phyloP scores from a whole-genome alignment of 1,140 invertebrate species.

The Dendrolimus kikuchii region DNA sequence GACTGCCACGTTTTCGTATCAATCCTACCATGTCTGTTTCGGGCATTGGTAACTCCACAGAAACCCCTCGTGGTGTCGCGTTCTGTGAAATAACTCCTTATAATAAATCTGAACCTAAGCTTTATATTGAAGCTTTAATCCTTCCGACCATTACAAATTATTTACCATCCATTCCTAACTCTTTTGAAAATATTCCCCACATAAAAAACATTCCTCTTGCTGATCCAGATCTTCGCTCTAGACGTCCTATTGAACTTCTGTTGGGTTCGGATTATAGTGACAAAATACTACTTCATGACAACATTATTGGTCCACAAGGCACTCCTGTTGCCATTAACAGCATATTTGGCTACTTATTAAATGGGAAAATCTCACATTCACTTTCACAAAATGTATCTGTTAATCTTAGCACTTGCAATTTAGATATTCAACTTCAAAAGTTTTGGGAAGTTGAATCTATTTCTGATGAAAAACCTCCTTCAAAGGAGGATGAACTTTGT shows the following conservation, averaged over 20 bases:
- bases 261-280: slow-evolving; percentile 5
- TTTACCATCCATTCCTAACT: too few relatives aligned
- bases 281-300: slow-evolving; percentile 3
- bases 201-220: too few relatives aligned
- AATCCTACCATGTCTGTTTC: neutral
- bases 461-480: slow-evolving; percentile 1
- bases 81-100: neutral
- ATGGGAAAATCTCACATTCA: slow-evolving; percentile 2
- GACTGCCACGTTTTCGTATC: neutral
- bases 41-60: neutral
- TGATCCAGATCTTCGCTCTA: slow-evolving; percentile 5
- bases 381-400: neutral
- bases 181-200: too few relatives aligned
- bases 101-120: neutral
- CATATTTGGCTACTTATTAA: slow-evolving; percentile 6
- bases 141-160: neutral
- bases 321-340: slow-evolving; percentile 7
- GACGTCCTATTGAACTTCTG: slow-evolving; percentile 7
- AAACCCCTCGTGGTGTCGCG: neutral
- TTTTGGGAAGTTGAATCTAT: slow-evolving; percentile 11
- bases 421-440: slow-evolving; percentile 3
- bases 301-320: slow-evolving; percentile 3
- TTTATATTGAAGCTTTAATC: neutral
- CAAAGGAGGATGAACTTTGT: slow-evolving; percentile 2
- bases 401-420: neutral